A percentile compares a stretch with the other conserved stretches of the same genome.
Conservation (phyloP, 1,140 invertebrate species). For the Polypedilum vanderplanki region DNA sequence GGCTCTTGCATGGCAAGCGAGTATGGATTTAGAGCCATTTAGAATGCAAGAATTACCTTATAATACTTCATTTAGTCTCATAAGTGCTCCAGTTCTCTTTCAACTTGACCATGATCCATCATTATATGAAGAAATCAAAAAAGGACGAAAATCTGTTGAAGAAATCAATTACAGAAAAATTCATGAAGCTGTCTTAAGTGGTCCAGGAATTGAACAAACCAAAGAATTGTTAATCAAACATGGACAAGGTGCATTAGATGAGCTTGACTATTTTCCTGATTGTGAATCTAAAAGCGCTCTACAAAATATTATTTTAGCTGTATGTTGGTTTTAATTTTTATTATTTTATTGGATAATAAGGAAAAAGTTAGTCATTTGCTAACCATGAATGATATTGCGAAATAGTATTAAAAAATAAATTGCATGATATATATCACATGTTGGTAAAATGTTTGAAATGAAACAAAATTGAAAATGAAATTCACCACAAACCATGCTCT, state of each 20-base stretch:
- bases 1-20: slow-evolving; percentile 73
- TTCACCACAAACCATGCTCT: too few species aligned
- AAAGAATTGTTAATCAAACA: slow-evolving; percentile 63
- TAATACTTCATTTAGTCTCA: slow-evolving; percentile 54
- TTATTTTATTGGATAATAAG: too few species aligned
- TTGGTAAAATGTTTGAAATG: too few species aligned
- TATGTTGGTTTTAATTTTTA: too few species aligned
- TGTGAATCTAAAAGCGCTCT: too few species aligned
- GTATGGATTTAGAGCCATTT: slow-evolving; percentile 52
- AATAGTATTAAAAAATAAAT: too few species aligned
- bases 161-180: slow-evolving; percentile 57
- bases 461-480: too few species aligned
- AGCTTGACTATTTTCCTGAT: too few species aligned
- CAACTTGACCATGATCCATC: slow-evolving; percentile 62
- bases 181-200: slow-evolving; percentile 47
- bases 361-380: too few species aligned
- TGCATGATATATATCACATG: too few species aligned
- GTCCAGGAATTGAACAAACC: slow-evolving; percentile 55
- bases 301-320: too few species aligned
- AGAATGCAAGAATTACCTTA: slow-evolving; percentile 44
- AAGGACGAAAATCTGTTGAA: slow-evolving; percentile 56
- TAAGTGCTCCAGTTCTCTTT: slow-evolving; percentile 71
- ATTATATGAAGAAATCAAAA: slow-evolving; percentile 59
- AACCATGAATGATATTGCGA: too few species aligned
- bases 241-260: slow-evolving; percentile 57